phyloP scores from a whole-genome alignment of 2,113 vertebrate species.

The Chaetura pelagica region DNA sequence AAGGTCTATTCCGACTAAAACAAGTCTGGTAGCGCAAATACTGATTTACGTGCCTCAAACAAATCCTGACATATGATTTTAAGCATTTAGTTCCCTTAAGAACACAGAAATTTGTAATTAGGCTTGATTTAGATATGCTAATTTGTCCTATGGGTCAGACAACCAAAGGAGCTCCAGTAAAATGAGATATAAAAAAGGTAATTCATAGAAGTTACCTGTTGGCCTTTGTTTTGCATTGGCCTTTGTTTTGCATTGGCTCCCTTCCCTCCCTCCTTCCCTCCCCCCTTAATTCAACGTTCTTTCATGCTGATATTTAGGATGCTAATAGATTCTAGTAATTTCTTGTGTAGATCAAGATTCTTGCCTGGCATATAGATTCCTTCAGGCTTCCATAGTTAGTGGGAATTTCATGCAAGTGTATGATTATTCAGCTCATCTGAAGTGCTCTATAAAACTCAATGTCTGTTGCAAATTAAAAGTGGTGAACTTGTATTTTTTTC shows the following conservation, averaged over 20 bases:
- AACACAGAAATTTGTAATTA: not conserved
- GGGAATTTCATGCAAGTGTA: conserved; percentile 62
- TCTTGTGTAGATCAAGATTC: conserved; percentile 46
- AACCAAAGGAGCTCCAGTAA: not conserved
- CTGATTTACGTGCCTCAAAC: not conserved
- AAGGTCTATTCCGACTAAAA: no score
- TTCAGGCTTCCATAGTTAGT: conserved; percentile 15
- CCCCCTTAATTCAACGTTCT: not conserved
- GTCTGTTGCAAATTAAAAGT: conserved; percentile 47
- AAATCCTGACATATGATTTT: not conserved
- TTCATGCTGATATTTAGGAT: not conserved
- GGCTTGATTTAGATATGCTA: conserved; percentile 11
- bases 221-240: not conserved
- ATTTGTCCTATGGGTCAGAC: not conserved
- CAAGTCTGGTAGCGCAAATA: not conserved
- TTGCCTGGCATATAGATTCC: conserved; percentile 32
- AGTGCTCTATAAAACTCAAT: conserved; percentile 50
- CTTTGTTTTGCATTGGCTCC: not conserved
- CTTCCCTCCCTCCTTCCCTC: not conserved
- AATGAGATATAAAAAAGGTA: not conserved
- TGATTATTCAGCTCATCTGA: conserved; percentile 64
- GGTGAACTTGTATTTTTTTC: conserved; percentile 19
- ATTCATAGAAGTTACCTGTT: not conserved
- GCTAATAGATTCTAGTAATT: not conserved
- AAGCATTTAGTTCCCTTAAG: not conserved